A percentile compares a stretch with the other conserved stretches of the same genome.
Evolutionary conservation across 2,888 invertebrate genomes (phyloP).

Genomic region (Selenia dentaria): DNA sequence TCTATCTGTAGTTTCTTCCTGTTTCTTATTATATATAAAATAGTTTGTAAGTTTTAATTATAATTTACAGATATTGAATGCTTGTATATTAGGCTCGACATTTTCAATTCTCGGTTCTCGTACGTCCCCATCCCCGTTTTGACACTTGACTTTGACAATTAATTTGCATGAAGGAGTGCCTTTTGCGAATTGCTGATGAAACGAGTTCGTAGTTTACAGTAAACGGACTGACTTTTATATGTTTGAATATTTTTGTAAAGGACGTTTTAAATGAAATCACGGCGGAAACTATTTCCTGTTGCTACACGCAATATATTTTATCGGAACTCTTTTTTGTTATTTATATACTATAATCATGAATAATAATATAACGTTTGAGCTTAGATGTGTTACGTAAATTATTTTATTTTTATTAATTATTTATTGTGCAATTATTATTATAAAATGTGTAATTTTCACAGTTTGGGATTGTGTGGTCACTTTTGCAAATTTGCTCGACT

Average conservation of each 20-base stretch:
- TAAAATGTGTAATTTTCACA: conserved; percentile 41
- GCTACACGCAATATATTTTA: conserved; percentile 56
- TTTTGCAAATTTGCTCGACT: conserved; percentile 48
- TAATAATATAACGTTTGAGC: conserved; percentile 53
- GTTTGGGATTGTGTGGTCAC: conserved; percentile 36
- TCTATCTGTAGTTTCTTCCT: conserved; percentile 69
- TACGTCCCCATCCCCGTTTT: conserved; percentile 28
- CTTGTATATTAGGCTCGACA: conserved; percentile 49
- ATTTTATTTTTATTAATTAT: conserved; percentile 46
- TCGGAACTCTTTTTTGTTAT: conserved; percentile 40
- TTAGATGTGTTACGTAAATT: conserved; percentile 61
- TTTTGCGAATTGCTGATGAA: conserved; percentile 59
- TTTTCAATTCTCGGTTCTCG: conserved; percentile 38
- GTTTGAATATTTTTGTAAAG: conserved; percentile 69
- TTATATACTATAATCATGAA: conserved; percentile 33
- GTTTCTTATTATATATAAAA: conserved; percentile 58
- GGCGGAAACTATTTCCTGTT: conserved; percentile 41
- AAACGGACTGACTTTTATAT: conserved; percentile 69
- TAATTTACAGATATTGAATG: conserved; percentile 40
- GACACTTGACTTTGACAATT: conserved; percentile 29
- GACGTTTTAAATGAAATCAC: conserved; percentile 42
- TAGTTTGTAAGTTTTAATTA: conserved; percentile 48
- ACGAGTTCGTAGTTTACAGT: conserved; percentile 53
- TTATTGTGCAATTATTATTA: conserved; percentile 51
- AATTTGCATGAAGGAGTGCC: conserved; percentile 65